phyloP scores from a whole-genome alignment of 1,140 invertebrate genomes.

The Drosophila arawakana region DNA sequence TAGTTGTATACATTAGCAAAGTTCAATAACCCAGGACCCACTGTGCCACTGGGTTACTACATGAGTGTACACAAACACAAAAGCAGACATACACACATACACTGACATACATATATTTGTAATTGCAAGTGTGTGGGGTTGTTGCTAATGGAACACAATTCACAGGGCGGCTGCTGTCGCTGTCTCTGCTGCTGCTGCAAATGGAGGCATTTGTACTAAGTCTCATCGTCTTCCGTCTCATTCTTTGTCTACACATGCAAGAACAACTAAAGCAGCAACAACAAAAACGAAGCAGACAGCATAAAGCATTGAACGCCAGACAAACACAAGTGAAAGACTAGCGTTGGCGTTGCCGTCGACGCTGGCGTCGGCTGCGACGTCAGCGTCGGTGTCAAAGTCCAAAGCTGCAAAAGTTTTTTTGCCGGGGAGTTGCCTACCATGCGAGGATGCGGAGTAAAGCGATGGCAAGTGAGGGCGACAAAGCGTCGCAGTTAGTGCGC shows the following conservation, averaged over 20 bases:
- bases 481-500: slow-evolving; percentile 64
- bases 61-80: slow-evolving; percentile 24
- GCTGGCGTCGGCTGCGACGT: neutral
- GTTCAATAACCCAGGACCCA: slow-evolving; percentile 37
- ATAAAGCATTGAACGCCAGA: slow-evolving; percentile 42
- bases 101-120: slow-evolving; percentile 39
- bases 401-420: slow-evolving; percentile 62
- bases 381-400: slow-evolving; percentile 51
- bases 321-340: slow-evolving; percentile 28
- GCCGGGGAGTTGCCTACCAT: neutral
- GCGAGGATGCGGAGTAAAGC: neutral
- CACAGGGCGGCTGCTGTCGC: slow-evolving; percentile 57
- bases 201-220: slow-evolving; percentile 50
- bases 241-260: slow-evolving; percentile 54
- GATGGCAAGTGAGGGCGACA: slow-evolving; percentile 28
- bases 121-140: slow-evolving; percentile 57
- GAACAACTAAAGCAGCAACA: slow-evolving; percentile 53
- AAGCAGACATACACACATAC: slow-evolving; percentile 25
- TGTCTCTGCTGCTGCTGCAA: slow-evolving; percentile 31
- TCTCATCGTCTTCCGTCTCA: slow-evolving; percentile 30
- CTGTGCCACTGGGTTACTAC: slow-evolving; percentile 44
- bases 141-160: slow-evolving; percentile 78
- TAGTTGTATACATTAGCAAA: neutral
- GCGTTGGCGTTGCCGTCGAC: slow-evolving; percentile 8
- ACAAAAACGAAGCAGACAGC: slow-evolving; percentile 41